Percentiles rank a stretch among this genome's conserved stretches.
phyloP scores from a whole-genome alignment of 2,113 vertebrate genomes.

The Platysteira castanea region DNA sequence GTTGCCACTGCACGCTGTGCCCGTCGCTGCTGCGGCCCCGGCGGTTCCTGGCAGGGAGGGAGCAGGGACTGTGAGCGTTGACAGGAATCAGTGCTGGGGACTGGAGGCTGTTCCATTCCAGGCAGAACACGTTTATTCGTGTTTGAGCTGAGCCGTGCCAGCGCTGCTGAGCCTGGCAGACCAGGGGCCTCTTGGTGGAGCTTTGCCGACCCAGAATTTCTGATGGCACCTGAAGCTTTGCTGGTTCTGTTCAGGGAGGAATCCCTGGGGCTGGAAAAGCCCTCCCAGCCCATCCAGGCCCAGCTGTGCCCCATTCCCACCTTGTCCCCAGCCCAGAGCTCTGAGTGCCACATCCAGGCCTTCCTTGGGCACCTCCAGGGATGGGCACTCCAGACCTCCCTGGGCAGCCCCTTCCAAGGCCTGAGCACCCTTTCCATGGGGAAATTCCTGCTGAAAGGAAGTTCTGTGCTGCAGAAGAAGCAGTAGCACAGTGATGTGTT shows the following conservation, averaged over 20 bases:
- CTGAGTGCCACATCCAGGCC: fast-evolving
- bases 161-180: neutral
- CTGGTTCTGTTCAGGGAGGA: neutral
- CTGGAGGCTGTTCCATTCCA: neutral
- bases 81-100: neutral
- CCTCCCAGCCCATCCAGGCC: fast-evolving
- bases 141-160: neutral
- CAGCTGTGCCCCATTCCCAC: fast-evolving
- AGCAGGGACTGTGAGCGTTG: neutral
- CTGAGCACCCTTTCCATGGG: fast-evolving
- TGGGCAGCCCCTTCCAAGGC: neutral
- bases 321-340: neutral
- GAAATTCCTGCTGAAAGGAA: neutral
- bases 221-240: neutral
- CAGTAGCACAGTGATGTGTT: neutral
- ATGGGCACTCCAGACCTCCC: neutral
- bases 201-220: neutral
- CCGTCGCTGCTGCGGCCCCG: neutral
- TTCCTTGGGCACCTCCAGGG: neutral
- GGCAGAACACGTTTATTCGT: neutral
- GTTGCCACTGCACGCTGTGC: neutral
- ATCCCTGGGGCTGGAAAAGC: neutral
- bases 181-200: neutral
- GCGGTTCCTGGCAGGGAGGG: neutral
- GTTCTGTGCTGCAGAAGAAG: neutral